Evolutionary conservation across 2,888 invertebrate genomes (phyloP), one percentile per base, ranked within the genome.

Genomic region (Periphyllus acericola): DNA sequence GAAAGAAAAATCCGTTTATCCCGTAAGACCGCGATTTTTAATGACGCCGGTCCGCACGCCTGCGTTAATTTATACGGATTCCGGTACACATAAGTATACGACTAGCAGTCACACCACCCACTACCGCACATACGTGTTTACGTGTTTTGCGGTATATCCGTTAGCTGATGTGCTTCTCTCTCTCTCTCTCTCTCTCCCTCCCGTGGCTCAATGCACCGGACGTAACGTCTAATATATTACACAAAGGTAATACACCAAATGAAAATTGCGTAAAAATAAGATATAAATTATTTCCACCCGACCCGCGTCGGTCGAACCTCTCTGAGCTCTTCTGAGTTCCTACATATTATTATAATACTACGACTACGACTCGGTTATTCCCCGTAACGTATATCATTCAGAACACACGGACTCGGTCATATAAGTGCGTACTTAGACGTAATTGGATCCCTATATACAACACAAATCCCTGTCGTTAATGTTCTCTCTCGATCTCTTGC

Each of bases 371-470:
- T 21, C 21, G 25, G 60, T 60, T 25, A 60, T 21, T 25, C 6
- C 25, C 6, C 60, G 60, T 21, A 60, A 60, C 25, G 60, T 25
- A 60, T 25, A 60, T 60, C 25, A 6, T 60, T 60, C 21, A 25
- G 3, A 25, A 60, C 60, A 21, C 60, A 25, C 60, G 5, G 60
- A 52, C 60, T 60, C 60, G 60, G 60, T 6, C 11, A 11, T 60
- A 25, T 60, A 68, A 68, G n/a, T 68, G 11, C 34, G 79, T 60
- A 60, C 55, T 79, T 60, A 34, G 34, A 55, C 40, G 79, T 79
- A 79, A 79, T 79, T 34, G 55, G 79, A 79, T 79, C 25, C 21
- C 60, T 25, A 5, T 68, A 9, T 25, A 78, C 21, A 55, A 79
- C 34, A 60, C 60, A 34, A 79, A 60, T 60, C 55, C 34, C 34